phyloP scores from a whole-genome alignment of 2,113 vertebrate species.

The Microtus pennsylvanicus region DNA sequence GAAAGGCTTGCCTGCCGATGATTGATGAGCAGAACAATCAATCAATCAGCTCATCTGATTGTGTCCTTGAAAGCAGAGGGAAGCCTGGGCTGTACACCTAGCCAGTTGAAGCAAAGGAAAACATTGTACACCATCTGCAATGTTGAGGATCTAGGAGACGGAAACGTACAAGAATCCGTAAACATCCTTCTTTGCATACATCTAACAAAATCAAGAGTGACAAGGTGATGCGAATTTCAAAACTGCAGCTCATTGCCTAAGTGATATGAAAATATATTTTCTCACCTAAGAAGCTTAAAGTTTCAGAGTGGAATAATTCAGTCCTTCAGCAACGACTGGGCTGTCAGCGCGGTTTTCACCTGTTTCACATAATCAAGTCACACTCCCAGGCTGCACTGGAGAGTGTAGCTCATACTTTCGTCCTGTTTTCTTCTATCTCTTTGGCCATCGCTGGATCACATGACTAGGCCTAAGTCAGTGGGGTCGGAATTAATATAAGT shows the following conservation, averaged over 20 bases:
- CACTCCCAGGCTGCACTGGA: not conserved
- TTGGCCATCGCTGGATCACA: not conserved
- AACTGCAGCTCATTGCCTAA: conserved; percentile 44
- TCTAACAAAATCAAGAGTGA: conserved; percentile 51
- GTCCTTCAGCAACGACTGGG: not conserved
- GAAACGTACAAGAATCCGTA: not conserved
- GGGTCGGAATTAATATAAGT: not conserved
- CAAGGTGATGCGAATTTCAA: not conserved
- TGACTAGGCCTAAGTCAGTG: not conserved
- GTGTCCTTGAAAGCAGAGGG: conserved; percentile 9
- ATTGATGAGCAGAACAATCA: conserved; percentile 42
- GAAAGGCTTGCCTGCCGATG: not conserved
- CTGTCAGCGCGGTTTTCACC: not conserved
- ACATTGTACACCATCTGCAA: not conserved
- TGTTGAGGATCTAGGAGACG: conserved; percentile 34
- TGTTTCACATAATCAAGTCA: not conserved
- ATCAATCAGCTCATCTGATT: conserved; percentile 45
- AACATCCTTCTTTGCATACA: conserved; percentile 14
- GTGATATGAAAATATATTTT: conserved; percentile 21
- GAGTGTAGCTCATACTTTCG: not conserved
- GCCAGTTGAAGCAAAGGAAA: conserved; percentile 24
- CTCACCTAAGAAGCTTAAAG: not conserved
- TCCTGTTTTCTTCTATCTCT: not conserved
- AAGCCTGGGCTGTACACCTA: not conserved
- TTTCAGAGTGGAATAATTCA: conserved; percentile 38